These are phyloP conservation scores for Tetanocera ferruginea DNA, from an alignment of 2,888 invertebrate genomes.

Conservation along the genomic window DNA sequence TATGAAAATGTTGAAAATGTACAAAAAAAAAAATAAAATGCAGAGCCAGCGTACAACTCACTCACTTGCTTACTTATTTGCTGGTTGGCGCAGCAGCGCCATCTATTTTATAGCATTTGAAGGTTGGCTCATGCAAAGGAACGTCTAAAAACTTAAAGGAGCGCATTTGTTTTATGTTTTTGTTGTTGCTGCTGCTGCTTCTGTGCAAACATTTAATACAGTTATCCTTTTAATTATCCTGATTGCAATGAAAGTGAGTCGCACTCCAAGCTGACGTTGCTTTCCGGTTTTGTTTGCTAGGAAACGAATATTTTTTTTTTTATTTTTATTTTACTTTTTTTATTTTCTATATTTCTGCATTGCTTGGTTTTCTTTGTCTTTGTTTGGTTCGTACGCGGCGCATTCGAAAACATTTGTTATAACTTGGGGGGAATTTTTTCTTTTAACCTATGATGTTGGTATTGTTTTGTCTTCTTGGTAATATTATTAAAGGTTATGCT, in stretches of 20 bases:
- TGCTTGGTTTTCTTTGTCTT: not conserved
- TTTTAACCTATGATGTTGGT: not conserved
- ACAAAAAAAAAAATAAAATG: not conserved
- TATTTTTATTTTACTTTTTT: not conserved
- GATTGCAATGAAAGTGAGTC: conserved; percentile 46
- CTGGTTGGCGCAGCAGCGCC: not conserved
- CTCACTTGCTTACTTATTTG: not conserved
- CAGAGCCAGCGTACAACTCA: not conserved
- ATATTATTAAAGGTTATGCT: no score
- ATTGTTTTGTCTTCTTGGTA: not conserved
- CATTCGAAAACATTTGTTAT: conserved; percentile 1
- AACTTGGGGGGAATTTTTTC: not conserved
- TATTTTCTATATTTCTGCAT: not conserved
- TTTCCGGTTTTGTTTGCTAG: conserved; percentile 15
- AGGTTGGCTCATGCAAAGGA: conserved; percentile 14
- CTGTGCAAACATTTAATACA: conserved; percentile 38
- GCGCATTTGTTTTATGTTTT: conserved; percentile 1
- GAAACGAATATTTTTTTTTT: not conserved
- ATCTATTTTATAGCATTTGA: not conserved
- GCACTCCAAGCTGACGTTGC: conserved; percentile 15
- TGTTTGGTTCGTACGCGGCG: not conserved
- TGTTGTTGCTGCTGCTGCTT: conserved; percentile 14
- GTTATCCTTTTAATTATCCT: conserved; percentile 48
- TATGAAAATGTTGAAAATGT: conserved; percentile 60
- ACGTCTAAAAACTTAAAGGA: conserved; percentile 35